These are phyloP conservation scores for Pachyrhynchus sulphureomaculatus DNA, from an alignment of 1,140 invertebrate species.

Conservation along the genomic window DNA sequence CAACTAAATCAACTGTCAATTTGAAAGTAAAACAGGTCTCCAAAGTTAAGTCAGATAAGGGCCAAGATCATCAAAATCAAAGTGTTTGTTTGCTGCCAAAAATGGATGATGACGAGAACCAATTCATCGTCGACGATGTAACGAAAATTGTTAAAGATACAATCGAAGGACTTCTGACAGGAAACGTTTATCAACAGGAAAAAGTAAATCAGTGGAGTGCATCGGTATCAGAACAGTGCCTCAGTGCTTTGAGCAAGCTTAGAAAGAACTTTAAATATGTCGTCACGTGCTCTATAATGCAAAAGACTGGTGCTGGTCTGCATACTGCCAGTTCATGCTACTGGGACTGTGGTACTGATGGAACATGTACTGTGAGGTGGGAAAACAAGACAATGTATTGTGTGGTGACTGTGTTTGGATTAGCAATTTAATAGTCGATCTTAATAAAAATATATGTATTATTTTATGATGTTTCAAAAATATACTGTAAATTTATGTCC, in stretches of 20 bases:
- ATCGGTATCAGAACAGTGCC: constrained; percentile 89
- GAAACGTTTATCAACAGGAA: constrained; percentile 90
- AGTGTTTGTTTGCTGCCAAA: neutral
- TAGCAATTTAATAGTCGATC: constrained; percentile 45
- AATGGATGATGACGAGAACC: constrained; percentile 46
- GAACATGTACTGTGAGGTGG: constrained; percentile 96
- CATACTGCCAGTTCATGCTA: constrained; percentile 97
- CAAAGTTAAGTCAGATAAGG: constrained; percentile 1
- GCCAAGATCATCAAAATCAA: no score
- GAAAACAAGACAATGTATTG: constrained; percentile 99
- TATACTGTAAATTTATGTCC: no score
- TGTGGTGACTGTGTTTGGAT: constrained; percentile 63
- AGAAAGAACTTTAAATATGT: constrained; percentile 90
- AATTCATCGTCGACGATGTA: constrained; percentile 67
- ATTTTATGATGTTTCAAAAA: no score
- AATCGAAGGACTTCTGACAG: constrained; percentile 91
- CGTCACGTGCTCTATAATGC: constrained; percentile 96
- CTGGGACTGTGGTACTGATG: constrained; percentile 96
- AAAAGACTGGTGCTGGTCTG: constrained; percentile 95
- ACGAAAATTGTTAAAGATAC: constrained; percentile 97
- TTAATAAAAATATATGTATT: neutral
- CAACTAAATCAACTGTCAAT: constrained; percentile 4
- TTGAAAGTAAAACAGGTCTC: neutral
- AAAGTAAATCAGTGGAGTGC: constrained; percentile 98
- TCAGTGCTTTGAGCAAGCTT: constrained; percentile 87